A percentile compares a stretch with the other conserved stretches of the same genome.
phyloP scores from a whole-genome alignment of 2,113 vertebrate genomes.

The Sander lucioperca region DNA sequence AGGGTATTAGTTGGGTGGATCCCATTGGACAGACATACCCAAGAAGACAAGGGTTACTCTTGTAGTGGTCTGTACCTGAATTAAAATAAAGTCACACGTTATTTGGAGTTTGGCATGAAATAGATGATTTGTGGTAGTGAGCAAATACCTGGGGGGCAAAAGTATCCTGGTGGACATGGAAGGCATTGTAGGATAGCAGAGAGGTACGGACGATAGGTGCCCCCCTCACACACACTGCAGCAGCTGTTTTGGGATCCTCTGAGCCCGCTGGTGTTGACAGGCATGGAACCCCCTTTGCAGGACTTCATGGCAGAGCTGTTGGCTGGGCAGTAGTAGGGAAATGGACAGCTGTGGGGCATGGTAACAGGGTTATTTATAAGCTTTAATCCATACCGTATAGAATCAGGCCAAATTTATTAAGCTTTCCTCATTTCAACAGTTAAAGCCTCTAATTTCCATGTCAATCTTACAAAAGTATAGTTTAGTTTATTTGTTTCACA shows the following conservation, averaged over 20 bases:
- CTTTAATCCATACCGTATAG: background rate
- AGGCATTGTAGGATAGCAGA: slow-evolving; percentile 81
- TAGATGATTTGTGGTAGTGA: background rate
- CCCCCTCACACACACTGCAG: slow-evolving; percentile 87
- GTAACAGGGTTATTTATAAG: slow-evolving; percentile 63
- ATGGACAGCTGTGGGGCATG: slow-evolving; percentile 86
- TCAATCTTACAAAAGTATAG: background rate
- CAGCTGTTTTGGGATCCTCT: slow-evolving; percentile 85
- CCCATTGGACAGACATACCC: slow-evolving; percentile 88
- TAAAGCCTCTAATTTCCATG: background rate
- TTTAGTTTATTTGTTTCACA: too few relatives aligned
- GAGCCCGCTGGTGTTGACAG: slow-evolving; percentile 84
- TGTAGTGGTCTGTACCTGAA: slow-evolving; percentile 86
- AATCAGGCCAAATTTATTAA: slow-evolving; percentile 10
- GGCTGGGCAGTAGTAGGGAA: slow-evolving; percentile 90
- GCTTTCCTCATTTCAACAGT: slow-evolving; percentile 12
- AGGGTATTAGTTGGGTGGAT: slow-evolving; percentile 83
- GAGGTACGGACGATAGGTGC: slow-evolving; percentile 82
- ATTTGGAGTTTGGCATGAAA: background rate
- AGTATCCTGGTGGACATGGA: slow-evolving; percentile 90
- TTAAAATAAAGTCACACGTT: slow-evolving; percentile 5
- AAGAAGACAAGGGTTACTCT: slow-evolving; percentile 82
- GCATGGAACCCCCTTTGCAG: slow-evolving; percentile 88
- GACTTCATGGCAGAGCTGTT: slow-evolving; percentile 84
- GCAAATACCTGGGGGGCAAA: slow-evolving; percentile 86